Conservation (phyloP, 2,113 vertebrate species). For the Pheucticus melanocephalus region DNA sequence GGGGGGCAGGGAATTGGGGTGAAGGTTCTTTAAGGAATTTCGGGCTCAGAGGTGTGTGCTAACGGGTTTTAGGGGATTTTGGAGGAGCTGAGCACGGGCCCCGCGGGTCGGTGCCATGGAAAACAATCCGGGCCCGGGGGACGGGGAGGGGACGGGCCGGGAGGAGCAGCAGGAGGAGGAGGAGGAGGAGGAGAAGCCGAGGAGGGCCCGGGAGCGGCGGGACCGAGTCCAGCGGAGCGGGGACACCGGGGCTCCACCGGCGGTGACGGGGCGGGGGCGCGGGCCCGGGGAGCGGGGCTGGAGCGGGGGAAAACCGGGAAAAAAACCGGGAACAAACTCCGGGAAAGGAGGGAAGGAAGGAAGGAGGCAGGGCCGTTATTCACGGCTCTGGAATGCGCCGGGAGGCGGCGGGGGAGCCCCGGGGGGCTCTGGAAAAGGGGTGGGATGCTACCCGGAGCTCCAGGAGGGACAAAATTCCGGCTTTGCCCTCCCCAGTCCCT, state of each 20-base stretch:
- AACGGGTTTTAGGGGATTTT: background rate
- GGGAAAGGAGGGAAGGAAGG: background rate
- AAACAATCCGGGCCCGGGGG: background rate
- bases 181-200: background rate
- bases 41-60: too few relatives aligned
- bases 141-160: background rate
- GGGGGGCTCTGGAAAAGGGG: background rate
- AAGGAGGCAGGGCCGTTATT: background rate
- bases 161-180: background rate
- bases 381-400: slow-evolving; percentile 15
- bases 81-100: background rate
- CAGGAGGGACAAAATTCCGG: background rate
- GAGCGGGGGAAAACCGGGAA: background rate
- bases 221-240: background rate
- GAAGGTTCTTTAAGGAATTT: background rate
- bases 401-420: background rate
- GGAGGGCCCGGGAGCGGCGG: background rate
- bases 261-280: background rate
- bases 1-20: too few relatives aligned
- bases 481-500: fast-evolving
- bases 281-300: background rate
- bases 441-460: background rate
- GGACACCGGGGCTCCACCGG: background rate
- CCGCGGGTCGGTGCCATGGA: background rate
- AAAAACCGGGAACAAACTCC: background rate